Evolutionary conservation across 2,888 invertebrate genomes (phyloP), one percentile per base, ranked within the genome.

Genomic region (Trachelus stipa): DNA sequence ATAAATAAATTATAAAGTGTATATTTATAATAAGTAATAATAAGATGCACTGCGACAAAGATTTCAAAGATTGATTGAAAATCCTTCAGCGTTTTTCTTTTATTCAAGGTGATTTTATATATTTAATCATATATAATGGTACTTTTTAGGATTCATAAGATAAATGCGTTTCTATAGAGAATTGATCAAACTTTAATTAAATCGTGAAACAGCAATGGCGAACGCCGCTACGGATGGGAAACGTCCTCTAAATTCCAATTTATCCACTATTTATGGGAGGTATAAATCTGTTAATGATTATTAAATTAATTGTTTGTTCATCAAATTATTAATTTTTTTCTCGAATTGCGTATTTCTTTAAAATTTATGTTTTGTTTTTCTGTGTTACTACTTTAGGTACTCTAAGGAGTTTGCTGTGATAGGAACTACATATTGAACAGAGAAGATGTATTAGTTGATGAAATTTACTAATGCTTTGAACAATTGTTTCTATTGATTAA

Each of bases 181-280:
- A 76, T 76, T 34, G 56, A 74, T 76, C 80, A 76, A 80, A 84
- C 80, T 76, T 31, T 37, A 37, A 37, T 34, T 71, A n/a, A 33
- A 30, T 77, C 34, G 56, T 74, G 31, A 31, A 76, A 77, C 40
- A 80, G 85, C 79, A 76, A 90, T 90, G 90, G 87, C 89, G 80
- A 82, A 79, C 56, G 76, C 79, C 15, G 79, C 79, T 78, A 37
- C 81, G 30, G 90, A 90, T 80, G 85, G 79, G 79, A 90, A 87
- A 82, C 87, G 88, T 73, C 34, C 81, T 34, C 83, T 82, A 76
- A 88, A 84, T 80, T 82, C 83, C 73, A 87, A 84, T 81, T 83
- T 85, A 75, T 82, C 87, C 15, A 85, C 83, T 69, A 86, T 87
- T 83, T 87, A 90, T 75, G 88, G 88, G 81, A 89, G 90, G 89